Conservation (phyloP, 30 jellyfish, hydroid and myxozoan genomes). For the Aurelia aurita complex sp. Pacific region DNA sequence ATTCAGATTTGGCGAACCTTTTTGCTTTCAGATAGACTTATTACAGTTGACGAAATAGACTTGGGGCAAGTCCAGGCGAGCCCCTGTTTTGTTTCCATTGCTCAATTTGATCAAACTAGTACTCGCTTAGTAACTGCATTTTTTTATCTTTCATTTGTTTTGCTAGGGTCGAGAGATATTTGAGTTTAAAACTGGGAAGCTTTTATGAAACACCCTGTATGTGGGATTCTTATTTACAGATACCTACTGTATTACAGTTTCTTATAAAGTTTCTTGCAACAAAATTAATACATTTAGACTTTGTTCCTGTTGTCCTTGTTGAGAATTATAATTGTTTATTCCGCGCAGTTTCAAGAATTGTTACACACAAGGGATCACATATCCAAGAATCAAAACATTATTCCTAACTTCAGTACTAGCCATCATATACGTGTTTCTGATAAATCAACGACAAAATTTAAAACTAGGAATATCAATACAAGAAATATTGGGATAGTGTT, state of each 20-base stretch:
- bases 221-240: not conserved
- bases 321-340: not conserved
- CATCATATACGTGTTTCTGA: not conserved
- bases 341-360: not conserved
- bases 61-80: no score
- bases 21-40: no score
- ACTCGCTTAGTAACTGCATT: no score
- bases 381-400: not conserved
- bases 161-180: no score
- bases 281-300: no score
- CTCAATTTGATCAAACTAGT: no score
- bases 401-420: not conserved
- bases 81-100: no score
- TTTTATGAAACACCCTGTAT: not conserved
- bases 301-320: not conserved
- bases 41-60: no score
- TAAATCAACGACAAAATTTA: slow-evolving; percentile 26
- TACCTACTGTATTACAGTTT: not conserved
- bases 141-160: no score
- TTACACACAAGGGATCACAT: not conserved
- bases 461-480: slow-evolving; percentile 4
- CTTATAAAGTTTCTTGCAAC: not conserved
- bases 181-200: no score
- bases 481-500: slow-evolving; percentile 31
- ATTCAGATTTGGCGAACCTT: no score